These are phyloP conservation scores for Halictus ligatus DNA, from an alignment of 2,888 invertebrate species.

Conservation along the genomic window DNA sequence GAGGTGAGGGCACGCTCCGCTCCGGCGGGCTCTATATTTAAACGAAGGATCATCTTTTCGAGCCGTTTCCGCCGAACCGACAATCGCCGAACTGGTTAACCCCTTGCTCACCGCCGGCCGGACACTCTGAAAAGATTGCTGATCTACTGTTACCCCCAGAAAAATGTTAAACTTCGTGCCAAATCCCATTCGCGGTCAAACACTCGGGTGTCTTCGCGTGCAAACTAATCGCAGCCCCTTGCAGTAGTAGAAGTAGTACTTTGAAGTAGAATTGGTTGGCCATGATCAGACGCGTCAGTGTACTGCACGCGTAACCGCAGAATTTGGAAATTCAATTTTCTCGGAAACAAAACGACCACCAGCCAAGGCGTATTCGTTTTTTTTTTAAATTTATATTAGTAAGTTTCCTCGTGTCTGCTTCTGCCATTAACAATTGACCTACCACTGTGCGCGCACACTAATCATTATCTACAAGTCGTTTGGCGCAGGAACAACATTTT, in stretches of 20 bases:
- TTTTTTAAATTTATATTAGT: too few relatives aligned
- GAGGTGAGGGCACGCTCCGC: slow-evolving; percentile 2
- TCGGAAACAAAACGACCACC: too few relatives aligned
- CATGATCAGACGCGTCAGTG: too few relatives aligned
- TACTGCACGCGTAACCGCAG: too few relatives aligned
- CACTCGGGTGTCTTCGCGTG: background rate
- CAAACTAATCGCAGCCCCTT: too few relatives aligned
- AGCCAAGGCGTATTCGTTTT: too few relatives aligned
- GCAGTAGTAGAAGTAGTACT: too few relatives aligned
- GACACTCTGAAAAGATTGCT: background rate
- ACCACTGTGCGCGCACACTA: background rate
- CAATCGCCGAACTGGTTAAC: background rate
- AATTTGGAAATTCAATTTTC: too few relatives aligned
- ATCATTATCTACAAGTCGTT: background rate
- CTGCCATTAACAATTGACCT: background rate
- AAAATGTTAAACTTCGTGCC: background rate
- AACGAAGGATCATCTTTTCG: slow-evolving; percentile 9
- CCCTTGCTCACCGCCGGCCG: background rate
- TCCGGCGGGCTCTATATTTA: background rate
- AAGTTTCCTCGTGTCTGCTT: too few relatives aligned
- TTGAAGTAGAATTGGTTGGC: too few relatives aligned
- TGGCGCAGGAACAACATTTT: background rate
- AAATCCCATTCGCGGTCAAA: background rate
- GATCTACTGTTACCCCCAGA: background rate
- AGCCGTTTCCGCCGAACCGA: background rate